These are phyloP conservation scores for Microhierax caerulescens DNA, from an alignment of 2,797 vertebrate species.

Conservation along the genomic window DNA sequence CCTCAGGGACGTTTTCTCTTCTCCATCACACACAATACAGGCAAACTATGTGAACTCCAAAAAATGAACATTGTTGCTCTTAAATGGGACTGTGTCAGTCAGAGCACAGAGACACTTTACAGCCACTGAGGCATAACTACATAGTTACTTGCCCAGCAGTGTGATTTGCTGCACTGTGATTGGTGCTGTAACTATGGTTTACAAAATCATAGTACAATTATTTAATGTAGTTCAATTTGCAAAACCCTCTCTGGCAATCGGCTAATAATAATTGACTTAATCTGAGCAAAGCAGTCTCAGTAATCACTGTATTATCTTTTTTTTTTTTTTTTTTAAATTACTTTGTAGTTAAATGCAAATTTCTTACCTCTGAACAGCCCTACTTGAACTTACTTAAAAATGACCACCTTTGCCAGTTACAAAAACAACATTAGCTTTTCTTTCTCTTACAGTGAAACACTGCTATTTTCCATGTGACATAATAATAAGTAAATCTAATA, in stretches of 20 bases:
- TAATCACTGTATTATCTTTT: background rate
- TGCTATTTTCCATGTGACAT: background rate
- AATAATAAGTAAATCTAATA: background rate
- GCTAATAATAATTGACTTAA: background rate
- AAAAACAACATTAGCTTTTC: background rate
- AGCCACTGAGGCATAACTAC: background rate
- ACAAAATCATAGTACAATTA: background rate
- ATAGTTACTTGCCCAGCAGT: background rate
- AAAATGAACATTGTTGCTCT: background rate
- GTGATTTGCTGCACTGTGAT: background rate
- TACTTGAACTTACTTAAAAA: background rate
- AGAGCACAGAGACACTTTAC: background rate
- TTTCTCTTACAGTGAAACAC: background rate
- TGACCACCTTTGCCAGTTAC: background rate
- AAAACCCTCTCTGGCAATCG: background rate
- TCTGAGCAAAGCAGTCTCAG: background rate
- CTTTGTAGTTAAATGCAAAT: background rate
- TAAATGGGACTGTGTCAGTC: background rate
- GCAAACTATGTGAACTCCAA: background rate
- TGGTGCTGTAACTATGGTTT: background rate
- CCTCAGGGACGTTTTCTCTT: constrained; percentile 8
- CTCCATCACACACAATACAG: background rate
- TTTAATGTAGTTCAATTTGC: background rate
- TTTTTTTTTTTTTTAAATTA: background rate
- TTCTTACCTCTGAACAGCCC: background rate